Evolutionary conservation across 2,113 vertebrate genomes (phyloP).

Genomic region (Bolborhynchus lineola): DNA sequence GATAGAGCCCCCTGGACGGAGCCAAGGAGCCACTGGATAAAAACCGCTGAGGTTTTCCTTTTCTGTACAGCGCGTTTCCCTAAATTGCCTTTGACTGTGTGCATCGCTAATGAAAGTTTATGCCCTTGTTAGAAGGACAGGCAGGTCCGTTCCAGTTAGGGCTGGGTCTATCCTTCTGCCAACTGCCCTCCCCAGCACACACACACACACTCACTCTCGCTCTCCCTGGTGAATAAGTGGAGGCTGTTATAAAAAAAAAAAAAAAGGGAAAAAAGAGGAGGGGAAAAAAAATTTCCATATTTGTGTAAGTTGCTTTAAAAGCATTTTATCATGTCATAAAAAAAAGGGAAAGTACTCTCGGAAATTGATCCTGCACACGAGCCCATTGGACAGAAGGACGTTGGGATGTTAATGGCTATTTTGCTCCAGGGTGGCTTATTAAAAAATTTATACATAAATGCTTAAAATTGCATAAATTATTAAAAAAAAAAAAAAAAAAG

Average conservation of each 20-base stretch:
- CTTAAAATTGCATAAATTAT: slow-evolving; percentile 99
- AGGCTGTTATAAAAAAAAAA: slow-evolving; percentile 76
- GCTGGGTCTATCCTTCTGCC: slow-evolving; percentile 88
- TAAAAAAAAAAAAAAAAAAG: slow-evolving; percentile 88
- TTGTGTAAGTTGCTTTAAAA: slow-evolving; percentile 99
- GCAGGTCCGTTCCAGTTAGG: slow-evolving; percentile 95
- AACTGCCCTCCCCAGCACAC: slow-evolving; percentile 62
- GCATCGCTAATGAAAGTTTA: slow-evolving; percentile 99
- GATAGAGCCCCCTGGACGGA: slow-evolving; percentile 63
- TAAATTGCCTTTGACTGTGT: slow-evolving; percentile 99
- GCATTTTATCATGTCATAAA: slow-evolving; percentile 99
- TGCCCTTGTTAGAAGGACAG: slow-evolving; percentile 99
- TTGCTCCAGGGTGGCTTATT: slow-evolving; percentile 99
- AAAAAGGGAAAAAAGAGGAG: background rate
- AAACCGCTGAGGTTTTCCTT: slow-evolving; percentile 98
- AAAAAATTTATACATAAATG: slow-evolving; percentile 99
- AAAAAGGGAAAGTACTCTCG: slow-evolving; percentile 84
- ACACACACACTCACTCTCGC: background rate
- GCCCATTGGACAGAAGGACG: slow-evolving; percentile 99
- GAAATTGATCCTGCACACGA: slow-evolving; percentile 98
- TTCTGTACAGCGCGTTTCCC: slow-evolving; percentile 90
- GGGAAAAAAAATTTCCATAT: slow-evolving; percentile 94
- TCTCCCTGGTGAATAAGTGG: slow-evolving; percentile 86
- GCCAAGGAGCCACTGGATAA: slow-evolving; percentile 63
- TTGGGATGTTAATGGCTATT: slow-evolving; percentile 99